These are phyloP conservation scores for Onthophagus taurus DNA, from an alignment of 1,140 invertebrate species.

Conservation along the genomic window DNA sequence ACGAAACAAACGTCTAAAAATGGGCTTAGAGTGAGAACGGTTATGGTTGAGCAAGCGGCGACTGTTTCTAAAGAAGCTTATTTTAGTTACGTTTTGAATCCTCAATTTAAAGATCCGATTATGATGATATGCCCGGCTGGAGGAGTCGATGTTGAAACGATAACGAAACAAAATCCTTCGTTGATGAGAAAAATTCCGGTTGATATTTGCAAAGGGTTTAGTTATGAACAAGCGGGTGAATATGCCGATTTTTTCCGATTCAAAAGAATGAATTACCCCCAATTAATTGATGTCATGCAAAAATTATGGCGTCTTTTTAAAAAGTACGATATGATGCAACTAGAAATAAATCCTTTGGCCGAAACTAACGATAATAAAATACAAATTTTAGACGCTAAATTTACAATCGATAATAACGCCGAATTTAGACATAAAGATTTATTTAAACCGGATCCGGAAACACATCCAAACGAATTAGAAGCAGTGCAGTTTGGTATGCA, in stretches of 20 bases:
- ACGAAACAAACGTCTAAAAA: constrained; percentile 4
- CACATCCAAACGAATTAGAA: constrained; percentile 83
- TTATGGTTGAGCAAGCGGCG: constrained; percentile 1
- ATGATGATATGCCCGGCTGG: not conserved
- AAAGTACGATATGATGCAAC: constrained; percentile 21
- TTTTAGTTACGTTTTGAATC: not conserved
- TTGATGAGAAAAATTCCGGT: constrained; percentile 4
- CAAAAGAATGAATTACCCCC: not conserved
- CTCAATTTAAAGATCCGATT: not conserved
- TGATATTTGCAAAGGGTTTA: constrained; percentile 1
- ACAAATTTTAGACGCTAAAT: constrained; percentile 85
- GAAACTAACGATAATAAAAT: constrained; percentile 78
- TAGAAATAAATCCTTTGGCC: constrained; percentile 92
- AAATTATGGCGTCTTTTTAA: constrained; percentile 13
- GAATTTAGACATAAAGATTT: constrained; percentile 84
- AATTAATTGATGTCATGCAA: not conserved
- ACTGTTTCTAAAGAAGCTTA: not conserved
- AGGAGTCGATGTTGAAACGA: not conserved
- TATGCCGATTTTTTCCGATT: not conserved
- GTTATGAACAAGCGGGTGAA: not conserved
- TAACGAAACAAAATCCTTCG: not conserved
- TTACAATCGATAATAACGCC: constrained; percentile 89
- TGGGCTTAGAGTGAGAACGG: not conserved
- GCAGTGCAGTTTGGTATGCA: constrained; percentile 84
- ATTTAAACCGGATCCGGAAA: constrained; percentile 71